These are phyloP conservation scores for Hedychridium roseum DNA, from an alignment of 2,888 invertebrate genomes.

Conservation along the genomic window DNA sequence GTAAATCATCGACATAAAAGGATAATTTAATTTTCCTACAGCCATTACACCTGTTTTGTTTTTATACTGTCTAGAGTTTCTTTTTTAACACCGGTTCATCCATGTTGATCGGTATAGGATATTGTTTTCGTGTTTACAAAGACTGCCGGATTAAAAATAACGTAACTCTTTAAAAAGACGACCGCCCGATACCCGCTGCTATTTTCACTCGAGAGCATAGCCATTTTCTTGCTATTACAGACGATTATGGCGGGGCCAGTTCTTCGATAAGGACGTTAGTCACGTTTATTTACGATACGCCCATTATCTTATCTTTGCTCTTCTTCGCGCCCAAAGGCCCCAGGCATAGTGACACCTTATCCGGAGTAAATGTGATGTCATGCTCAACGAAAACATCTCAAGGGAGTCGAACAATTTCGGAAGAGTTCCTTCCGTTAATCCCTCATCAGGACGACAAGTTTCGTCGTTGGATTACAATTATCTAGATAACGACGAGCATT, in stretches of 20 bases:
- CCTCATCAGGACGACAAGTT: no score
- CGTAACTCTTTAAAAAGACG: neutral
- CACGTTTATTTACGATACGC: constrained; percentile 24
- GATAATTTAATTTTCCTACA: no score
- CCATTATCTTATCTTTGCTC: constrained; percentile 28
- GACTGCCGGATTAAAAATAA: constrained; percentile 26
- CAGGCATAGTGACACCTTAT: constrained; percentile 9
- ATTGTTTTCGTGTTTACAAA: constrained; percentile 17
- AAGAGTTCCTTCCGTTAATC: no score
- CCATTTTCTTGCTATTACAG: constrained; percentile 1
- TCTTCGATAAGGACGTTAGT: constrained; percentile 10
- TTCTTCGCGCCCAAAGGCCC: constrained; percentile 5
- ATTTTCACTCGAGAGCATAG: constrained; percentile 12
- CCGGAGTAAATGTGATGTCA: constrained; percentile 15
- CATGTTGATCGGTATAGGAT: no score
- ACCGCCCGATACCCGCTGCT: constrained; percentile 7
- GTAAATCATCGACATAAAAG: no score
- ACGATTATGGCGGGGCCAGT: constrained; percentile 5
- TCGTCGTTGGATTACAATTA: no score
- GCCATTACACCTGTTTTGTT: no score
- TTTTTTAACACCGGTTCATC: no score
- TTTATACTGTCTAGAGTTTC: no score
- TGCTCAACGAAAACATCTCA: neutral
- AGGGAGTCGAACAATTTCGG: no score
- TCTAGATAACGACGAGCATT: no score